Conservation (phyloP, 2,797 vertebrate genomes). For the Lepilemur ruficaudatus region DNA sequence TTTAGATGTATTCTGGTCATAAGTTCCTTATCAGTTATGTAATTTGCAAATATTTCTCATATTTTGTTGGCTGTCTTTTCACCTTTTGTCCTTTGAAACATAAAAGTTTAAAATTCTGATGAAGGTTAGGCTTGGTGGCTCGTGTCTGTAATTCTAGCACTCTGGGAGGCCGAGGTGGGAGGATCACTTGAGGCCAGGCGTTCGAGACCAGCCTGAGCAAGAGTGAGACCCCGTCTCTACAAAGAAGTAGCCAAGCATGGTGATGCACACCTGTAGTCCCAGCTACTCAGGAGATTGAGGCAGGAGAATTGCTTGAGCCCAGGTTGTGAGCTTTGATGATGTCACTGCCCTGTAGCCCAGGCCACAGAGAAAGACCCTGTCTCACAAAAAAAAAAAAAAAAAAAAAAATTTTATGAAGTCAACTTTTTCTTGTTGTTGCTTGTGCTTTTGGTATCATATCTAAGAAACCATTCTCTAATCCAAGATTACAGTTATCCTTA, state of each 20-base stretch:
- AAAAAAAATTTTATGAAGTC: not conserved
- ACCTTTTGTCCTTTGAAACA: not conserved
- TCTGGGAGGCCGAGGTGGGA: not conserved
- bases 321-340: not conserved
- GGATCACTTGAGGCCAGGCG: not conserved
- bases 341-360: not conserved
- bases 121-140: not conserved
- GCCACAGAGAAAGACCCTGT: not conserved
- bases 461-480: not conserved
- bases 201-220: not conserved
- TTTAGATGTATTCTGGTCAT: not conserved
- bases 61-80: not conserved
- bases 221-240: not conserved
- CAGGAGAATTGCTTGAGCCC: not conserved
- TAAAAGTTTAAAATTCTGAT: not conserved
- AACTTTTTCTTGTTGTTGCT: not conserved
- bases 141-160: not conserved
- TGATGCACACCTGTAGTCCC: not conserved
- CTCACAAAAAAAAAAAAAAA: not conserved
- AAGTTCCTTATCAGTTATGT: not conserved
- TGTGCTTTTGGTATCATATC: not conserved
- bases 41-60: not conserved
- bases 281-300: not conserved
- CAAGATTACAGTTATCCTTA: not conserved
- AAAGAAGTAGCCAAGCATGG: not conserved